A percentile compares a stretch with the other conserved stretches of the same genome.
These are phyloP conservation scores for Oriolus oriolus DNA, from an alignment of 2,113 vertebrate species.

Conservation along the genomic window DNA sequence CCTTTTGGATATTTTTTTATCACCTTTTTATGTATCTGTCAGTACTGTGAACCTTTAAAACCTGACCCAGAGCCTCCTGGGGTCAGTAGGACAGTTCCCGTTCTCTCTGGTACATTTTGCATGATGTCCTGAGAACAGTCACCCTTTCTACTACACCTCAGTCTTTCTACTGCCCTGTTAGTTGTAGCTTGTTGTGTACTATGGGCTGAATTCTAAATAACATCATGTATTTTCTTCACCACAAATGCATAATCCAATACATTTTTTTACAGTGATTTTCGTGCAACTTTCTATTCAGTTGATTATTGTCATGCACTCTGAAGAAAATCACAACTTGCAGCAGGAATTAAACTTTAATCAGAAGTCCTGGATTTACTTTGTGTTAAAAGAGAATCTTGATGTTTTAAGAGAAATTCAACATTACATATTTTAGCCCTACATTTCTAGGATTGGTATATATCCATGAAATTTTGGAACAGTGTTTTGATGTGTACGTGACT, in stretches of 20 bases:
- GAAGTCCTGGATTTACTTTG: neutral
- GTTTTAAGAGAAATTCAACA: neutral
- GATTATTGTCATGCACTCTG: neutral
- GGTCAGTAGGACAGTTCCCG: neutral
- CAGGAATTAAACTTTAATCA: neutral
- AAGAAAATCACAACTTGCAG: neutral
- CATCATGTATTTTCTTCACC: neutral
- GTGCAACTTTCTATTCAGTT: neutral
- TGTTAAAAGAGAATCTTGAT: neutral
- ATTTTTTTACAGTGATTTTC: neutral
- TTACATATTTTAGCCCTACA: neutral
- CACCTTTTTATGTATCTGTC: neutral
- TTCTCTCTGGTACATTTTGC: neutral
- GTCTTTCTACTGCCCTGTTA: neutral
- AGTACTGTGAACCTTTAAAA: neutral
- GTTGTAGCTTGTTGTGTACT: neutral
- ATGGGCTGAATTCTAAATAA: neutral
- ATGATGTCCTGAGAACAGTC: neutral
- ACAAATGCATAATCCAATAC: neutral
- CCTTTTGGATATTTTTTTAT: conserved; percentile 34
- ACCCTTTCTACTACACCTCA: neutral
- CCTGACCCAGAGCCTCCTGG: neutral
- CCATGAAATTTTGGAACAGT: neutral
- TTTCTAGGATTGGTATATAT: neutral
- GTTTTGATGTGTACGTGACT: neutral